These are phyloP conservation scores for Hemaris fuciformis DNA, from an alignment of 2,888 invertebrate genomes.

Conservation along the genomic window DNA sequence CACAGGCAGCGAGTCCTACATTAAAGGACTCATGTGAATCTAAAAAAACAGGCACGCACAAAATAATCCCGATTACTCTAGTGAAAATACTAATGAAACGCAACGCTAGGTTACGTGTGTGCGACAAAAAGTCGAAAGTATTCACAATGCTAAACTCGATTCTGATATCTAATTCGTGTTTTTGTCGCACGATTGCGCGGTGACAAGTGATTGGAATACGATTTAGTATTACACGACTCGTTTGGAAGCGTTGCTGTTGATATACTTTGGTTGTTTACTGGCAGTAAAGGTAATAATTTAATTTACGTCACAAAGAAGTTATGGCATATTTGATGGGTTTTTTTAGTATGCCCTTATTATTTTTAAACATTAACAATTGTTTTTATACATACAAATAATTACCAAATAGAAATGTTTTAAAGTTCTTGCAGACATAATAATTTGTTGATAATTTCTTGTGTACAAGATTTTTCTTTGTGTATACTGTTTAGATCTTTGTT, in stretches of 20 bases:
- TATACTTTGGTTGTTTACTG: not conserved
- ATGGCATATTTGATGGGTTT: too few relatives aligned
- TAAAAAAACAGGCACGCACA: not conserved
- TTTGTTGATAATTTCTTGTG: too few relatives aligned
- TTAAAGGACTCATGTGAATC: not conserved
- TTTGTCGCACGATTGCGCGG: constrained; percentile 5
- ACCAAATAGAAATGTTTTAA: too few relatives aligned
- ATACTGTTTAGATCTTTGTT: too few relatives aligned
- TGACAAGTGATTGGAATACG: not conserved
- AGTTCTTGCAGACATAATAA: too few relatives aligned
- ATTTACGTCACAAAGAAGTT: too few relatives aligned
- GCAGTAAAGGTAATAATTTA: not conserved
- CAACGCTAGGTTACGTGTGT: not conserved
- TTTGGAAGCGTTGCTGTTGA: not conserved
- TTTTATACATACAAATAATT: too few relatives aligned
- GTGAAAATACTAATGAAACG: not conserved
- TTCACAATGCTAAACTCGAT: not conserved
- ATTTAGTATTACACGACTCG: not conserved
- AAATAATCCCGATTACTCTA: not conserved
- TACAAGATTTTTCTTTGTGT: not conserved
- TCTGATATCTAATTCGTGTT: not conserved
- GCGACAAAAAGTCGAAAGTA: not conserved
- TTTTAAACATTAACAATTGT: too few relatives aligned
- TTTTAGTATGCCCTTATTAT: too few relatives aligned
- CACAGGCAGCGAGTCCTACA: too few relatives aligned